A percentile compares a stretch with the other conserved stretches of the same genome.
phyloP scores from a whole-genome alignment of 2,113 vertebrate species.

The Myxocyprinus asiaticus region DNA sequence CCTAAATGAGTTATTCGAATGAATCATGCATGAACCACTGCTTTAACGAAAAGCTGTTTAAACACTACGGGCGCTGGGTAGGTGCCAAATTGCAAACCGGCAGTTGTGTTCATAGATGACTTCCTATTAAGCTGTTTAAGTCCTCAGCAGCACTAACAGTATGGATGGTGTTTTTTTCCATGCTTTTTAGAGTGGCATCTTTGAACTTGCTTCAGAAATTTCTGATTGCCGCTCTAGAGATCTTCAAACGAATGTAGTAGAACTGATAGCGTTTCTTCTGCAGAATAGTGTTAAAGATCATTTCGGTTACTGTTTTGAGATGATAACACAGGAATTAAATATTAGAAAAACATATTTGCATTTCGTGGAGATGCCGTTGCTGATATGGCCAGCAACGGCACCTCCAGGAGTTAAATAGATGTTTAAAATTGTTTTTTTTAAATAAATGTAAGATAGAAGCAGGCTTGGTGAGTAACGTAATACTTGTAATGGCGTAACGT shows the following conservation, averaged over 20 bases:
- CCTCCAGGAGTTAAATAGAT: too few relatives aligned
- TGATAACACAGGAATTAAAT: too few relatives aligned
- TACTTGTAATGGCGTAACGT: too few relatives aligned
- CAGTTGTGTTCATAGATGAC: constrained; percentile 89
- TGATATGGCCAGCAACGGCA: too few relatives aligned
- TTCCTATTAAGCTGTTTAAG: constrained; percentile 85
- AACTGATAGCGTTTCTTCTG: constrained; percentile 31
- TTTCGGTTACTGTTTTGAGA: constrained; percentile 19
- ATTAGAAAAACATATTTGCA: too few relatives aligned
- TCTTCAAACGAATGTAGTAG: constrained; percentile 27
- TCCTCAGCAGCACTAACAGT: constrained; percentile 68
- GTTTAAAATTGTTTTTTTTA: too few relatives aligned
- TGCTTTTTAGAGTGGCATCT: constrained; percentile 28
- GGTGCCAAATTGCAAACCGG: constrained; percentile 88
- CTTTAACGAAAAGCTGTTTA: constrained; percentile 93
- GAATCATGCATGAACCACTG: constrained; percentile 99
- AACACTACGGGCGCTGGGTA: constrained; percentile 84
- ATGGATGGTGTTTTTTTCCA: constrained; percentile 25
- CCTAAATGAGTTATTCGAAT: constrained; percentile 99
- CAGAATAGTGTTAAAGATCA: constrained; percentile 2
- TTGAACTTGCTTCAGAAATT: constrained; percentile 52
- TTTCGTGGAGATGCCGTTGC: too few relatives aligned
- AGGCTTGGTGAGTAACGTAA: too few relatives aligned
- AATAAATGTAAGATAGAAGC: too few relatives aligned
- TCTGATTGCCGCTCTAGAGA: constrained; percentile 37